Conservation (phyloP, 2,797 vertebrate species). For the Sciurus carolinensis region DNA sequence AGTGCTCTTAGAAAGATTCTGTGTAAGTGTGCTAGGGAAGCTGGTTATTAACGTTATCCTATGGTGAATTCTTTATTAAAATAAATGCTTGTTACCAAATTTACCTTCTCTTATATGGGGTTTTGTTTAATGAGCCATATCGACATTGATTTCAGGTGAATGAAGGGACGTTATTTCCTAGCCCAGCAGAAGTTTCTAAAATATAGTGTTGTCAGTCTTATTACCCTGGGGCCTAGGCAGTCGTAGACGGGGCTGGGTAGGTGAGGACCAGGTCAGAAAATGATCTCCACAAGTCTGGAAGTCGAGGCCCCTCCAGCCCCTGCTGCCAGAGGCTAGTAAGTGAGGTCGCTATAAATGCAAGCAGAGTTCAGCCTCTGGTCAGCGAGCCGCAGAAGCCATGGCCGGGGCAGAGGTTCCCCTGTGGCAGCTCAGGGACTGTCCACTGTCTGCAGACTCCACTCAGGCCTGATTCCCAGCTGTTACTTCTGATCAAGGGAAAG, state of each 20-base stretch:
- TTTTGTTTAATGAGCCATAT: conserved; percentile 75
- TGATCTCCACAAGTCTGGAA: not conserved
- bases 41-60: conserved; percentile 73
- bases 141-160: conserved; percentile 55
- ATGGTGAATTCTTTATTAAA: conserved; percentile 79
- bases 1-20: conserved; percentile 66
- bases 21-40: conserved; percentile 64
- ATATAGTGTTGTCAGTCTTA: not conserved
- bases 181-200: conserved; percentile 40
- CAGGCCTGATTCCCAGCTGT: not conserved
- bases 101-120: conserved; percentile 67
- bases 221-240: not conserved
- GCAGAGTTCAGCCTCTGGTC: not conserved
- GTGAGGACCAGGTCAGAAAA: not conserved
- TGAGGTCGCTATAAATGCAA: not conserved
- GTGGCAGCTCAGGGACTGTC: not conserved
- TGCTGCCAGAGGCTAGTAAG: not conserved
- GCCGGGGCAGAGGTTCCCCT: too few species aligned
- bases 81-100: conserved; percentile 78
- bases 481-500: not conserved
- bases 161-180: conserved; percentile 45
- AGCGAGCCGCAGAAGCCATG: not conserved
- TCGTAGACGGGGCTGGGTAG: not conserved
- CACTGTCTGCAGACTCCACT: not conserved
- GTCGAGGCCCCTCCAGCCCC: too few species aligned